Conservation (phyloP, 1,140 invertebrate genomes). For the Tetraneura akinire region DNA sequence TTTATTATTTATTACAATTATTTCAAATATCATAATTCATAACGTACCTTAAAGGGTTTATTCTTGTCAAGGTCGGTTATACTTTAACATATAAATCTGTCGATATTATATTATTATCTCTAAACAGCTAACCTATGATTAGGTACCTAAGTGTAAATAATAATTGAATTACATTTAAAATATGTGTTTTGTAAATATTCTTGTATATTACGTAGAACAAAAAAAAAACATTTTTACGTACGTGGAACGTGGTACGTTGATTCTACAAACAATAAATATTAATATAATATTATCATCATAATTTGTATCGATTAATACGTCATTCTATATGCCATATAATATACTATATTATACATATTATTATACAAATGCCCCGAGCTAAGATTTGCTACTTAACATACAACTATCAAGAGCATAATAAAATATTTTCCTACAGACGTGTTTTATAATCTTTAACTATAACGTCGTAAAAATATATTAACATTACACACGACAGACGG, state of each 20-base stretch:
- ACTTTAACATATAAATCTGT: neutral
- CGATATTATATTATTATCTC: no score
- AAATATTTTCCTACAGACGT: neutral
- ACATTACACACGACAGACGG: neutral
- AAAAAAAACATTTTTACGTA: neutral
- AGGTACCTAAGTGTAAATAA: no score
- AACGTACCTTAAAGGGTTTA: neutral
- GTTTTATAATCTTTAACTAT: conserved; percentile 1
- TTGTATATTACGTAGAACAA: no score
- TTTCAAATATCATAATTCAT: no score
- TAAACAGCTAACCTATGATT: no score
- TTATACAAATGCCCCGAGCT: neutral
- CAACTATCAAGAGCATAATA: neutral
- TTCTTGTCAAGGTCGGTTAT: neutral
- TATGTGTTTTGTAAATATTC: neutral
- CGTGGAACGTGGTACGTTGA: neutral
- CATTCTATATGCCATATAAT: no score
- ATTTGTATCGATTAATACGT: conserved; percentile 28
- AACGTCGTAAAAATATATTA: neutral
- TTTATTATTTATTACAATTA: no score
- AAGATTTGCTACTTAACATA: conserved; percentile 14
- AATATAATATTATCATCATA: no score
- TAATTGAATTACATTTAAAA: neutral
- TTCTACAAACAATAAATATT: conserved; percentile 12
- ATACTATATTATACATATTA: no score